Conservation (phyloP, 2,113 vertebrate genomes). For the Eulacestoma nigropectus region DNA sequence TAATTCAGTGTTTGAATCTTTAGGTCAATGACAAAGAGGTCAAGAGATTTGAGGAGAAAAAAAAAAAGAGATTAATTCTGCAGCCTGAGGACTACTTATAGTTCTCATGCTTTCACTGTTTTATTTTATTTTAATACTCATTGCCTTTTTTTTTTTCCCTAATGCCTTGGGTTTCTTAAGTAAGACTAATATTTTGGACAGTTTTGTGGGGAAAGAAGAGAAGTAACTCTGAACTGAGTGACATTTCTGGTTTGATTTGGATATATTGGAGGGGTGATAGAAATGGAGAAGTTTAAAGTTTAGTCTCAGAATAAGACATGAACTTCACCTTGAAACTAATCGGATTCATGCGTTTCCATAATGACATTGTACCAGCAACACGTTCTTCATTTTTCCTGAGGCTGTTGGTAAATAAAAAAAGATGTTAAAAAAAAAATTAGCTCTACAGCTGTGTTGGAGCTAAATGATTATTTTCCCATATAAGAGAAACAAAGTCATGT, state of each 20-base stretch:
- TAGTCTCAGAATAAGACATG: not conserved
- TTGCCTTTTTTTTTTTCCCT: accelerated
- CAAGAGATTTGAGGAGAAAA: not conserved
- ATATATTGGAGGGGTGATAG: not conserved
- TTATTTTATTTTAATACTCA: not conserved
- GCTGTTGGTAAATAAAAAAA: not conserved
- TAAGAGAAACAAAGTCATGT: not conserved
- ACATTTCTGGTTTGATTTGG: not conserved
- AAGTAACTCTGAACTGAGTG: not conserved
- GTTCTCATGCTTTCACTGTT: not conserved
- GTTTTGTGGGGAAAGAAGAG: not conserved
- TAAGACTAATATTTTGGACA: not conserved
- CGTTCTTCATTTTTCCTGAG: not conserved
- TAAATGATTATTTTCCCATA: not conserved
- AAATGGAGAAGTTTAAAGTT: not conserved
- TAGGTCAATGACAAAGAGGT: not conserved
- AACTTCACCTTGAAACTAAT: not conserved
- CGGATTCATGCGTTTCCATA: not conserved
- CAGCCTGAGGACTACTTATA: not conserved
- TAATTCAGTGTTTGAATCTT: not conserved
- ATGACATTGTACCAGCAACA: not conserved
- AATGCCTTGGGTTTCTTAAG: not conserved
- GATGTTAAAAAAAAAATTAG: not conserved
- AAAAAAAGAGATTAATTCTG: not conserved
- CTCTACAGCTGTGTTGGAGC: not conserved